Percentiles rank a stretch among this genome's conserved stretches.
These are phyloP conservation scores for Hirundo rustica DNA, from an alignment of 2,797 vertebrate species.

Conservation along the genomic window DNA sequence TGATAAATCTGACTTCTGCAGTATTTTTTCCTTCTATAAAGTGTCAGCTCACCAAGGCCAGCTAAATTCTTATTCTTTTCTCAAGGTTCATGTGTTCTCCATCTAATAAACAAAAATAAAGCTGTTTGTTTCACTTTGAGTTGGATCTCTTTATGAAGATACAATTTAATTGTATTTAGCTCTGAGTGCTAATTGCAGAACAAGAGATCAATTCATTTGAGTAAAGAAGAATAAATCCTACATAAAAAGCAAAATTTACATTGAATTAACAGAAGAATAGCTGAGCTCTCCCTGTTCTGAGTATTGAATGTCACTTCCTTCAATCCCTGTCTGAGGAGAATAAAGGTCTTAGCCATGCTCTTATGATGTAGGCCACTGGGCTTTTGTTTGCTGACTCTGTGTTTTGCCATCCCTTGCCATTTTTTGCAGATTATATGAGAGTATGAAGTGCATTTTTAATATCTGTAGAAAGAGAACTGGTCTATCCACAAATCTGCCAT, in stretches of 20 bases:
- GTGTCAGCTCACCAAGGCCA: background rate
- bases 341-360: background rate
- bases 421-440: background rate
- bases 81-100: background rate
- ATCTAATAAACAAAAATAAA: background rate
- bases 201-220: background rate
- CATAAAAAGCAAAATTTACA: background rate
- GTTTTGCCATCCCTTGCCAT: rapidly evolving
- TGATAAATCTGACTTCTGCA: background rate
- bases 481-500: background rate
- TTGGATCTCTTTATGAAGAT: background rate
- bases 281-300: background rate
- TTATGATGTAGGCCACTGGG: background rate
- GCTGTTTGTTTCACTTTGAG: background rate
- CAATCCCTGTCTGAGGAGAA: background rate
- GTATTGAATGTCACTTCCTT: background rate
- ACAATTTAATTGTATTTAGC: background rate
- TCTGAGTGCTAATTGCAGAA: background rate
- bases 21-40: background rate
- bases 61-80: background rate
- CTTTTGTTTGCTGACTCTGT: background rate
- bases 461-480: background rate
- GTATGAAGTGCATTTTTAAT: background rate
- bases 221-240: background rate
- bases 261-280: background rate